Base-by-base conservation (phyloP, 1,140 invertebrate genomes). In the Apis florea region DNA sequence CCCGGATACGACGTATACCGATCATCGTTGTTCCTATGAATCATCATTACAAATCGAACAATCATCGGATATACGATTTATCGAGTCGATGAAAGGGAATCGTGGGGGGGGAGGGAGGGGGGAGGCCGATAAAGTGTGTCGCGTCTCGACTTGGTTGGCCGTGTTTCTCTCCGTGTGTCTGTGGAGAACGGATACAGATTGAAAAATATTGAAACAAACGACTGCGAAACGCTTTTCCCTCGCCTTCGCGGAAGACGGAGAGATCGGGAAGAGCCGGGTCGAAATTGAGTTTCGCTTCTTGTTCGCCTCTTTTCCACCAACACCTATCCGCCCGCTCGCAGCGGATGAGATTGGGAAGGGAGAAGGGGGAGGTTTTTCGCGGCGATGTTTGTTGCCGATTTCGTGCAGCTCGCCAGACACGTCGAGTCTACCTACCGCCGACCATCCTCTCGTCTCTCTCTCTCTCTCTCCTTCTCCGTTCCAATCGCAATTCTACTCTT, bases 271-370 rank as follows among this genome's bases (percentile, higher is more conserved):
- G 12, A 49, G 24, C 59, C 69, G 47, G 47, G 17, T n/a, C 78
- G 83, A 85, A 89, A 90, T 89, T 88, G 83, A 85, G 70, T 85
- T 83, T 77, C 68, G 53, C 61, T 81, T 78, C 82, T 73, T 83
- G 79, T 88, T 89, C 71, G 24, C 71, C 74, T 40, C 67, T 82
- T 81, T 87, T 79, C 73, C 40, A 19, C 76, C 64, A 58, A 75
- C 59, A 58, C 49, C 78, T 67, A 66, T 17, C 24, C 2, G 21
- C 24, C 53, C 26, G 17, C 24, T 8, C n/a, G 26, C 70, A 66
- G 19, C 63, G 53, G 70, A 66, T 59, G 74, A 74, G 84, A 81
- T 75, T 75, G 72, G 71, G 72, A 75, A 53, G 51, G 49, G 69
- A 5, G 63, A 74, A 67, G 47, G 71, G 47, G 54, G 19, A 66